A percentile compares a stretch with the other conserved stretches of the same genome.
Evolutionary conservation across 2,113 vertebrate species (phyloP).

Genomic region (Cryptoleucopteryx plumbea): DNA sequence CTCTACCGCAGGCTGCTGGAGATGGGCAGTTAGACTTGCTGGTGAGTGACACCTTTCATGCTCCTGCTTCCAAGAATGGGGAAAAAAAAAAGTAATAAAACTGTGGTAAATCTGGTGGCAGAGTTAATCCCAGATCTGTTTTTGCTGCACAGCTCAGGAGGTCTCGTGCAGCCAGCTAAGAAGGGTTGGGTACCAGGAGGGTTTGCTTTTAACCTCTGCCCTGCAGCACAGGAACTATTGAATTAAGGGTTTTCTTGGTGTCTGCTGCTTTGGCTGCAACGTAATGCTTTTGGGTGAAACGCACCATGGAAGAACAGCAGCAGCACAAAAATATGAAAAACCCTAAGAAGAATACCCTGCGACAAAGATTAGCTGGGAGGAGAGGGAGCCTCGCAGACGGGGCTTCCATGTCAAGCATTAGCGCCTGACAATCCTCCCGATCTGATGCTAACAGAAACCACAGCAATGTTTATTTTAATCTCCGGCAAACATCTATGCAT

Average conservation of each 20-base stretch:
- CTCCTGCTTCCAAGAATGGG: not conserved
- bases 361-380: not conserved
- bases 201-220: not conserved
- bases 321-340: not conserved
- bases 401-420: not conserved
- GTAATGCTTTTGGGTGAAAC: not conserved
- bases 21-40: not conserved
- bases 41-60: not conserved
- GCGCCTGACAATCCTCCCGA: not conserved
- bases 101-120: not conserved
- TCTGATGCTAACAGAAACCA: not conserved
- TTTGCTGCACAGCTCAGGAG: not conserved
- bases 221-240: not conserved
- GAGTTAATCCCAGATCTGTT: not conserved
- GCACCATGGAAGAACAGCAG: not conserved
- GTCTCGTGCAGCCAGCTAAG: not conserved
- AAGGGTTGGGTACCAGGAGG: not conserved
- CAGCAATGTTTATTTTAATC: not conserved
- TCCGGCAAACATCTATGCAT: not conserved
- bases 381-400: not conserved
- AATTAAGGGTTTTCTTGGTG: not conserved
- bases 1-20: not conserved
- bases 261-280: not conserved
- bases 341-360: not conserved
- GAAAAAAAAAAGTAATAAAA: not conserved